Evolutionary conservation across 2,888 invertebrate genomes (phyloP), one percentile per base, ranked within the genome.

Genomic region (Drosophila recens): DNA sequence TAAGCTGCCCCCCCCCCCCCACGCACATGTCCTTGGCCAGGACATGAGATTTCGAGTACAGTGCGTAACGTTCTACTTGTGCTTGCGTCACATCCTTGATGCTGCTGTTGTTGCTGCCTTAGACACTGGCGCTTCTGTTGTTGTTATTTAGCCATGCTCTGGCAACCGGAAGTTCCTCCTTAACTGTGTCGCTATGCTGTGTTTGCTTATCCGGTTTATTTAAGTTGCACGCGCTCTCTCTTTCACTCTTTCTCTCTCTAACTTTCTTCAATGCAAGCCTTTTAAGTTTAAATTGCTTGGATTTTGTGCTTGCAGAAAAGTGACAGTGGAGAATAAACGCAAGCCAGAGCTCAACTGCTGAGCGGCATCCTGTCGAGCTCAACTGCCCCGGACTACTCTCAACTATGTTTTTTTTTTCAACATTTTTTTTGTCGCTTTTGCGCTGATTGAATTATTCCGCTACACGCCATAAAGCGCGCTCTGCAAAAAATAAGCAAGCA

Each of bases 181-280:
- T 88, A 88, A 83, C 89, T 87, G 85, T 87, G 89, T 89, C 82
- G 87, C 80, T 70, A 63, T 74, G 74, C 78, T 72, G 88, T 78
- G 87, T 86, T 89, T 86, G 87, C 85, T 82, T 82, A 77, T 89
- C 89, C 89, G 87, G 89, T 83, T 79, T 89, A 75, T 87, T 87
- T 85, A 82, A 87, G 87, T 87, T 89, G 81, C 80, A 83, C 87
- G 81, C 75, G 63, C 71, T 63, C 64, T 49, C n/a, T 20, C 23
- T 15, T 1, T 30, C 27, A 53, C 67, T 56, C 78, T 75, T 73
- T 27, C 23, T 27, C 23, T 27, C 23, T 27, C 23, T 4, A 4
- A 23, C 23, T 27, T 68, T 66, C 63, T 51, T 27, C 72, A 76
- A 58, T 82, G 89, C 78, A 83, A 88, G 79, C 87, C 76, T 76